Conservation (phyloP, 2,113 vertebrate genomes). For the Hippocampus barbouri region DNA sequence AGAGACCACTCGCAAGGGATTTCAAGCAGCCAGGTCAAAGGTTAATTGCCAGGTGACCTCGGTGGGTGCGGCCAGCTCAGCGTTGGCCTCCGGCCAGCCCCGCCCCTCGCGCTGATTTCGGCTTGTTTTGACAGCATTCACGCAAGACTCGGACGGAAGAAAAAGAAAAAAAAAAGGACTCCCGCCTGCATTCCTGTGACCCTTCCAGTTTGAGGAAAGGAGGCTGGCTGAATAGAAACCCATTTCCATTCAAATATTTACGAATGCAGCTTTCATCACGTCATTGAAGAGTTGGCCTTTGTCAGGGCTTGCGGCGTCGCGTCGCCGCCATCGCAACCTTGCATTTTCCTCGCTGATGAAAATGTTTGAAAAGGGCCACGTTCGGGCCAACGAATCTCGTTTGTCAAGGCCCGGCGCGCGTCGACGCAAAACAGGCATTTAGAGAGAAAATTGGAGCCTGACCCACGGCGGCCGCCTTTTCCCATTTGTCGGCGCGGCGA, state of each 20-base stretch:
- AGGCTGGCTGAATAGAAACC: not conserved
- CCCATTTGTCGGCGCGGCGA: constrained; percentile 37
- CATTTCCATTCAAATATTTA: constrained; percentile 6
- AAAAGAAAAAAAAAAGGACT: not conserved
- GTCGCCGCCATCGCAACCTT: not conserved
- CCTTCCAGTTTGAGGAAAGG: not conserved
- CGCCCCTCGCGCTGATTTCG: constrained; percentile 57
- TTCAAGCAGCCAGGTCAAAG: constrained; percentile 43
- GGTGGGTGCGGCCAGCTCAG: constrained; percentile 44
- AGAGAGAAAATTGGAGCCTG: constrained; percentile 5
- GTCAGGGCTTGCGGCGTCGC: not conserved
- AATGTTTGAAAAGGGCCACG: constrained; percentile 13
- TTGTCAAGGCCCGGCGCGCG: constrained; percentile 21
- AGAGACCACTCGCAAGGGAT: constrained; percentile 22
- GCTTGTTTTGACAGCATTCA: constrained; percentile 74
- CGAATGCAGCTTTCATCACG: not conserved
- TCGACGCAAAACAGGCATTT: constrained; percentile 15
- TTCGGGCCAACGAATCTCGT: constrained; percentile 7
- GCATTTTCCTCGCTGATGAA: constrained; percentile 7
- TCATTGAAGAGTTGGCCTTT: not conserved
- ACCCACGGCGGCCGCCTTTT: constrained; percentile 16
- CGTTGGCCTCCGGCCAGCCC: constrained; percentile 40
- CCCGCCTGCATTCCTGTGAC: constrained; percentile 62
- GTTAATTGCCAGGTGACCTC: constrained; percentile 73
- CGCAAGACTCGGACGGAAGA: constrained; percentile 48